Conservation (phyloP, 2,797 vertebrate genomes). For the Eremophila alpestris region DNA sequence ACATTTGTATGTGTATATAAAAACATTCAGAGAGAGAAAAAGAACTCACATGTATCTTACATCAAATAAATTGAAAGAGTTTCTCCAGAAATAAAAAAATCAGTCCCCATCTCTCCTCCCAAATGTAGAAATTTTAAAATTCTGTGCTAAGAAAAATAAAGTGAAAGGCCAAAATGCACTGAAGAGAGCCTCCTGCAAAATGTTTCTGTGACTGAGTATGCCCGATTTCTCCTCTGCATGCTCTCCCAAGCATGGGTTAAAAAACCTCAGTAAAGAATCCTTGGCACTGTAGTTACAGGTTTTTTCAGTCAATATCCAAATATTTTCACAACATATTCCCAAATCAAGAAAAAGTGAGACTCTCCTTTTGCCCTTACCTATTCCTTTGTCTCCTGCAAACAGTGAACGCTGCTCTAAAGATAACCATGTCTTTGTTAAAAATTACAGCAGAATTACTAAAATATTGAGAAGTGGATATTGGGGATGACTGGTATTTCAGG, state of each 20-base stretch:
- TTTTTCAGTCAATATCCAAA: background rate
- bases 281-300: background rate
- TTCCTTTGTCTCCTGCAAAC: background rate
- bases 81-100: background rate
- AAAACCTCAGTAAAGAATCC: background rate
- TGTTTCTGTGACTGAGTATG: background rate
- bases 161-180: background rate
- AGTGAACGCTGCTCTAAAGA: background rate
- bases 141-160: background rate
- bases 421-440: background rate
- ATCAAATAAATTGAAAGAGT: background rate
- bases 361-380: background rate
- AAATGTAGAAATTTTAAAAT: background rate
- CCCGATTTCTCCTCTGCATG: background rate
- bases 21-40: background rate
- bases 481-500: background rate
- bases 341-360: background rate
- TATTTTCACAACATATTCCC: background rate
- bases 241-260: background rate
- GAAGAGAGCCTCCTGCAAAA: background rate
- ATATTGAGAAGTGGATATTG: background rate
- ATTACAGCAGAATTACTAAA: background rate
- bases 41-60: fast-evolving
- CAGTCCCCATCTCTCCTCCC: background rate
- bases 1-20: background rate